Evolutionary conservation across 53 echinoderm and acorn worm species (phyloP).

Genomic region (Temnopleurus reevesii): DNA sequence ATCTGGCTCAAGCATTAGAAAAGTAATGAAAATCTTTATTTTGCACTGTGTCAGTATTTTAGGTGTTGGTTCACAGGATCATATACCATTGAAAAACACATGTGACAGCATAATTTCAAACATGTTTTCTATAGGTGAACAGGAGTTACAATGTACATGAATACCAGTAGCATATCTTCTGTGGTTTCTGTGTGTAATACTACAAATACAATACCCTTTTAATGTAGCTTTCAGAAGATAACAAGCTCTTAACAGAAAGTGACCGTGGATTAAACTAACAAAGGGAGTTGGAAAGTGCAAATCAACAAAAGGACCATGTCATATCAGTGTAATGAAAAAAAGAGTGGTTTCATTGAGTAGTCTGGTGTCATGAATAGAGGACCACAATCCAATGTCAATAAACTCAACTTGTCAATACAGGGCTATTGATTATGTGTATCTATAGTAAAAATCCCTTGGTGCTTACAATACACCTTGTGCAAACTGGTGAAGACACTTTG

Average conservation of each 20-base stretch:
- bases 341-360: neutral
- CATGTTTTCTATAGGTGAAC: no score
- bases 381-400: slow-evolving; percentile 26
- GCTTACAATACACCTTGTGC: neutral
- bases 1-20: no score
- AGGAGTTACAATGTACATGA: neutral
- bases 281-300: neutral
- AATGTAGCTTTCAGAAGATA: neutral
- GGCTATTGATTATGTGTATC: neutral
- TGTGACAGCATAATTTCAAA: no score
- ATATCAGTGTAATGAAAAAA: neutral
- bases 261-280: neutral
- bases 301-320: neutral
- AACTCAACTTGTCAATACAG: neutral
- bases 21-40: no score
- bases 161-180: neutral
- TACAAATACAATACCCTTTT: neutral
- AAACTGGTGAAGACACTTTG: no score
- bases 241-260: neutral
- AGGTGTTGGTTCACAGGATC: no score
- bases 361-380: neutral
- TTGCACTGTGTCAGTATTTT: no score
- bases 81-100: no score
- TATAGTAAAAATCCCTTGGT: neutral
- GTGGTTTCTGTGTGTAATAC: neutral